Base-by-base conservation (phyloP, 2,888 invertebrate genomes). In the Prosapia bicincta region DNA sequence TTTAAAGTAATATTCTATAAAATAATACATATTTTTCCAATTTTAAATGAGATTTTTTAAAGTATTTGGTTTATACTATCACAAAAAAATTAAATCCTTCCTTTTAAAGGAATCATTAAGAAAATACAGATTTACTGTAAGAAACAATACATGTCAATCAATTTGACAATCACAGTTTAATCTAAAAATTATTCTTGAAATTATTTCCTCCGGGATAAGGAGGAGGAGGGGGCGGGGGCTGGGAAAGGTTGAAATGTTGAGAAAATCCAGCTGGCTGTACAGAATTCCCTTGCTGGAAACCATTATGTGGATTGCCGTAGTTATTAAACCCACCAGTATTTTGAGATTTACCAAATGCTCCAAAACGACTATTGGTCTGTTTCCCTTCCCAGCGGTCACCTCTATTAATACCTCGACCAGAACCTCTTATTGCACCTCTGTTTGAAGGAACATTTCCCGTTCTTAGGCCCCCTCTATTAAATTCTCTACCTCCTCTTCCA, bases 161-260 rank as follows among this genome's bases (percentile, higher is more conserved):
- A 54, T 54, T 54, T 54, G n/a, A 54, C 54, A 54, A 54, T 54
- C 54, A 54, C 54, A 54, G 54, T 9, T 38, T 54, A 3, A 54
- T 13, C 9, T 54, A 54, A 20, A 54, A 54, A 54, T 20, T 9
- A 2, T n/a, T 10, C 20, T 54, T 54, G 20, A 20, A 54, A 13
- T 54, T 54, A 38, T 54, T 54, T 20, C 54, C 54, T 20, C 20
- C 54, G 3, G 73, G 38, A 23, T 43, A 28, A 13, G 67, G 26
- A 9, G 73, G 73, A 30, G 73, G 73, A n/a, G 73, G 73, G 20
- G 73, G 73, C n/a, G 73, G 73, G 20, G 73, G 73, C 20, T 67
- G 38, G 69, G 43, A 68, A 26, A 73, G 43, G 28, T 73, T 73
- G 43, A 73, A 68, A 26, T 73, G 54, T 20, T 54, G 54, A 20